Evolutionary conservation across 1,140 invertebrate genomes (phyloP), one percentile per base, ranked within the genome.

Genomic region (Trichomalopsis sarcophagae): DNA sequence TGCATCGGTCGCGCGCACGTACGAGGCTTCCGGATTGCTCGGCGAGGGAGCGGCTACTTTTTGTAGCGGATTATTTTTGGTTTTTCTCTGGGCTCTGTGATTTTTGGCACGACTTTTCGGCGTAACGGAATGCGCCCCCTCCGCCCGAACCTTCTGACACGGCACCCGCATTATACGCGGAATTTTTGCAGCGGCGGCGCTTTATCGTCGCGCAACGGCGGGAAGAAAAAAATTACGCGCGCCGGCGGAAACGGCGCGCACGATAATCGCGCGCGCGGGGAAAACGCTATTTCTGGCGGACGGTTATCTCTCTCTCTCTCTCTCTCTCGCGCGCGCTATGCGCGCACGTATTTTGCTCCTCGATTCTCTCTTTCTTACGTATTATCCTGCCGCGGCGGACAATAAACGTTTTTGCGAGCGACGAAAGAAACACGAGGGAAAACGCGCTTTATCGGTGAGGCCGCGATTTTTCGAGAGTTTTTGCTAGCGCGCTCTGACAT

Each of bases 81-180:
- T 62, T 62, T 62, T 62, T 62, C 55, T 62, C 55, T n/a, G 55
- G 55, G 55, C 55, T 62, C 55, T 6, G 21, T n/a, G 21, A 62
- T 62, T n/a, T 62, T 62, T 62, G 55, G 55, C 55, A 62, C 55
- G 55, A n/a, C 55, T 62, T 62, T 62, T 62, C 55, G 55, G 55
- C 55, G 55, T 62, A 62, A 62, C 55, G 55, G 55, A 62, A 62
- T 50, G 13, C 13, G 47, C 47, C 2, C 2, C 40, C 40, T 36
- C 33, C 33, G 2, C 33, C 1, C 1, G 40, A 44, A 9, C 40
- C 0, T 17, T 50, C 2, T 50, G 10, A 0, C 17, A 10, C 27
- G 27, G 27, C 47, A 50, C 47, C 47, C 47, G 47, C 17, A 21
- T 62, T 62, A 62, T 62, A 14, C 17, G 55, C 6, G 47, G 14